Evolutionary conservation across 2,797 vertebrate genomes (phyloP), one percentile per base, ranked within the genome.

Genomic region (Pseudotriccus pelzelni): DNA sequence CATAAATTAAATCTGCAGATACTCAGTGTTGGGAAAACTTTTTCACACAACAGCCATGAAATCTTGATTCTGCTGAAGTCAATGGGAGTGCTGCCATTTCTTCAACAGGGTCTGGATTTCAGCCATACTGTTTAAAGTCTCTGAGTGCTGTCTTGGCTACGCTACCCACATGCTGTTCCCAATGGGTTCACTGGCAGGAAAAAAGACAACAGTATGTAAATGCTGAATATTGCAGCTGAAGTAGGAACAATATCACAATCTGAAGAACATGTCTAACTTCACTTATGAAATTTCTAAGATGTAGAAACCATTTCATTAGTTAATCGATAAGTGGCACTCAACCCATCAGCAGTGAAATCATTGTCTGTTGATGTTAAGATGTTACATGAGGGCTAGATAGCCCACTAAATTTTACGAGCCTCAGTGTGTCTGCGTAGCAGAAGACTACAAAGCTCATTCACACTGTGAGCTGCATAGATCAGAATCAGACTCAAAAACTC

Each of bases 31-130:
- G 91, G 87, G 89, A 90, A 94, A 91, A 81, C 7, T 69, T 85
- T 80, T 95, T 68, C 74, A 34, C 60, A 53, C 59, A 90, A 76
- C 14, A 84, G 72, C 49, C 18, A 0, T 94, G 93, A 93, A 95
- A 94, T 93, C 41, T 43, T 79, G 14, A 80, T 76, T 58, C 77
- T 76, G 58, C 28, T 67, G 60, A 80, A 95, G 85, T 47, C 89
- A 77, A 55, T 52, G 93, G 91, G 93, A 96, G 74, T 44, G 37
- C 49, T 96, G 93, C 91, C 96, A 96, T 91, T 64, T 70, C 85
- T 89, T 94, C 91, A 96, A 12, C 37, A 30, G 60, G 28, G 20
- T 21, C 85, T 96, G 89, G 92, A 95, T 49, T 87, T 82, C 68
- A 96, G 93, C 93, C 94, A 95, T 56, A 27, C 12, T 93, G 28